Percentiles rank a stretch among this genome's conserved stretches.
These are phyloP conservation scores for Drosophila monieri DNA, from an alignment of 2,888 invertebrate species.

Conservation along the genomic window DNA sequence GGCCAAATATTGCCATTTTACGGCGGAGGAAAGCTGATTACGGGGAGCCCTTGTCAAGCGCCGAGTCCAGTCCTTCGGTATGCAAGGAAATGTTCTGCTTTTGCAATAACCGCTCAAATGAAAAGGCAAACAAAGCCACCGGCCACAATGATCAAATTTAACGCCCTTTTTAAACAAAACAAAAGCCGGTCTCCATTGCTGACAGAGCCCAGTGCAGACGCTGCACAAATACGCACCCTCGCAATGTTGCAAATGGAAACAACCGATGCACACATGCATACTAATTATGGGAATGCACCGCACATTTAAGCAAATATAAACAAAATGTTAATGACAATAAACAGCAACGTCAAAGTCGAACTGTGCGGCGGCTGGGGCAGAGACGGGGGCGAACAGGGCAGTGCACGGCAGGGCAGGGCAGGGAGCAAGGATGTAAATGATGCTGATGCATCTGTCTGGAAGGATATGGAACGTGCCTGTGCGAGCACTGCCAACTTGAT, in stretches of 20 bases:
- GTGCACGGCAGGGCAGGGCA: not conserved
- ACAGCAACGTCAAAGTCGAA: conserved; percentile 13
- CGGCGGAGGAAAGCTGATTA: not conserved
- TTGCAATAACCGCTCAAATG: conserved; percentile 16
- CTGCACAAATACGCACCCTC: conserved; percentile 8
- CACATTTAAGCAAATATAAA: conserved; percentile 60
- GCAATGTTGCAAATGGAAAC: conserved; percentile 1
- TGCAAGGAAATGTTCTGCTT: not conserved
- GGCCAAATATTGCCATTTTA: conserved; percentile 14
- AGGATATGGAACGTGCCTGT: conserved; percentile 35
- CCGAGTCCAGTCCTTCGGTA: not conserved
- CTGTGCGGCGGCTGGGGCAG: not conserved
- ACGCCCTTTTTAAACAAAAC: conserved; percentile 52
- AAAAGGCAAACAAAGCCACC: conserved; percentile 26
- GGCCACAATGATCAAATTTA: conserved; percentile 46
- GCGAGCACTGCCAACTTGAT: conserved; percentile 33
- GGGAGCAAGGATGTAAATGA: conserved; percentile 29
- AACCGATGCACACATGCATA: conserved; percentile 47
- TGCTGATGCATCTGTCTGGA: conserved; percentile 13
- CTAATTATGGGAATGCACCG: conserved; percentile 50
- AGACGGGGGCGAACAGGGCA: not conserved
- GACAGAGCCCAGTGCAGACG: conserved; percentile 5
- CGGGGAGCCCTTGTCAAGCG: not conserved
- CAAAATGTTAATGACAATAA: conserved; percentile 55
- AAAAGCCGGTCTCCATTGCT: conserved; percentile 42